Conservation (phyloP, 2,888 invertebrate species). For the Phragmatobia fuliginosa region DNA sequence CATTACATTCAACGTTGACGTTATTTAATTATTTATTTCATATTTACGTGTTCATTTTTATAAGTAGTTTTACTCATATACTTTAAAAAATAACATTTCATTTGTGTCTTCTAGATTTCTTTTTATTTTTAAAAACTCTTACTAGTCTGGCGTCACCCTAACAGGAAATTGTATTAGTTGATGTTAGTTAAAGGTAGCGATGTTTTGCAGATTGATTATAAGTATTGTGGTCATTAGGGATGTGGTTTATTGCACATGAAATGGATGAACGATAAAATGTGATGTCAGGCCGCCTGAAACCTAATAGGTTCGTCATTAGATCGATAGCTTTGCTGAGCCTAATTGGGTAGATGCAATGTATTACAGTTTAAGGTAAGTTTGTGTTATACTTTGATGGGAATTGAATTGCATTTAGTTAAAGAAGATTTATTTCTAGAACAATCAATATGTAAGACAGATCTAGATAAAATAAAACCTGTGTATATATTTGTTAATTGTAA, state of each 20-base stretch:
- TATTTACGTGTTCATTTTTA: too few species aligned
- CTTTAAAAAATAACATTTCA: too few species aligned
- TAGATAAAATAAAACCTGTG: too few species aligned
- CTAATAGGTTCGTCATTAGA: conserved; percentile 25
- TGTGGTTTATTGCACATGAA: conserved; percentile 45
- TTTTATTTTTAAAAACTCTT: background rate
- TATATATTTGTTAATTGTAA: background rate
- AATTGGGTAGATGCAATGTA: conserved; percentile 3
- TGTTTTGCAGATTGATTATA: conserved; percentile 51
- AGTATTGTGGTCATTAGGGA: conserved; percentile 46
- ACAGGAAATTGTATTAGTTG: conserved; percentile 45
- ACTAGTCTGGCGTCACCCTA: conserved; percentile 11
- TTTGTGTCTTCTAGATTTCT: too few species aligned
- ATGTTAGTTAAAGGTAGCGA: conserved; percentile 45
- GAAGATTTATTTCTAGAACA: background rate
- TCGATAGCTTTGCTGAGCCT: conserved; percentile 26
- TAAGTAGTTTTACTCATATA: too few species aligned
- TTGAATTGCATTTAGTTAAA: background rate
- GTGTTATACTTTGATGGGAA: background rate
- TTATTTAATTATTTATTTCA: too few species aligned
- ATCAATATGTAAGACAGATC: background rate
- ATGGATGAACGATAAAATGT: conserved; percentile 44
- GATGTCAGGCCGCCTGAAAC: conserved; percentile 35
- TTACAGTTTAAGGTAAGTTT: background rate
- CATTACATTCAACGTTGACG: too few species aligned